Base-by-base conservation (phyloP, 2,113 vertebrate genomes). In the Barbus barbus region DNA sequence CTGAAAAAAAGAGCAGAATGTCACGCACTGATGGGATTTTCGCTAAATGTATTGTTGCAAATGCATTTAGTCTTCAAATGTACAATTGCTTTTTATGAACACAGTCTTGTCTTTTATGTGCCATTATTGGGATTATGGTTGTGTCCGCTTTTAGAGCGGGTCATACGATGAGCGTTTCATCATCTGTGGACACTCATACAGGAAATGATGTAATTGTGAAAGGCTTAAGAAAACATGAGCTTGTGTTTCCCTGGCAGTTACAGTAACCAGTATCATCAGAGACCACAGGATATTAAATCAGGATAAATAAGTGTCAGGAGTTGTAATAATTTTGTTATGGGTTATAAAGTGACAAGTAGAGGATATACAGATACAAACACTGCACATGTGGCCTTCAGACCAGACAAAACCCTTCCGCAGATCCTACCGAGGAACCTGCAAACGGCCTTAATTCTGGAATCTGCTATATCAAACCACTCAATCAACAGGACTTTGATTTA, bases 201-300 rank as follows among this genome's bases (percentile, higher is more conserved):
- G 75, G 85, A 83, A 74, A 86, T 83, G 46, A 84, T 81, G 78
- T 63, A 74, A 78, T 51, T 18, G 58, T 58, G 61, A 24, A 71
- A 72, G 74, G 74, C 22, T 44, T 61, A 14, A 61, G 76, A 69
- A 79, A 78, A 71, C 48, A 84, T 46, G 33, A 65, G 60, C 73
- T 77, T 77, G 74, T 38, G 38, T 44, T 78, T 77, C 63, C 61
- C 46, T 44, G 76, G 41, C 63, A 69, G 61, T 51, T 56, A 31
- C 61, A 61, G 6, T 41, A 72, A 56, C 74, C 74, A 61, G 61
- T 36, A 46, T 76, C 72, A 85, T 36, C 71, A 24, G 24, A 77
- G 60, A 65, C 61, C 71, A 78, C 56, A 71, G 53, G 22, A 79
- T 74, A 83, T 81, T 82, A 53, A 78, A 84, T 74, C 77, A 63